A percentile compares a stretch with the other conserved stretches of the same genome.
Evolutionary conservation across 2,888 invertebrate species (phyloP).

Genomic region (Drosophila mayaguana): DNA sequence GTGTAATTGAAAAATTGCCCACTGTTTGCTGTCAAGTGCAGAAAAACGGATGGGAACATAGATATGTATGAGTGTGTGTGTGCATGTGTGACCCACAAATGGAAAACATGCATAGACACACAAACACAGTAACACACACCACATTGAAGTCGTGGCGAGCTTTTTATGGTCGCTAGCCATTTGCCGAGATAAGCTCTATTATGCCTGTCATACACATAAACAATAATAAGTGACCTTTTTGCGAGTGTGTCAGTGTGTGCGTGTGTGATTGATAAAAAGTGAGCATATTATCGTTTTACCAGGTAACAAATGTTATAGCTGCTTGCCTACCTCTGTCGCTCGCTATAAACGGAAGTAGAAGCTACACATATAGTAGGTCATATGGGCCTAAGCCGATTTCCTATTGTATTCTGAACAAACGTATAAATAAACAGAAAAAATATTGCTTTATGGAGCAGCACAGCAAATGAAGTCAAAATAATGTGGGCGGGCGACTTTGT

Average conservation of each 20-base stretch:
- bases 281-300: constrained; percentile 38
- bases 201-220: constrained; percentile 45
- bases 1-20: constrained; percentile 72
- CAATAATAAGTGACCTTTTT: constrained; percentile 50
- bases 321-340: background rate
- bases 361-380: constrained; percentile 15
- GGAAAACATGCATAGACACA: constrained; percentile 22
- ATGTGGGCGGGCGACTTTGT: constrained; percentile 5
- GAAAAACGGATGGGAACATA: constrained; percentile 40
- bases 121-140: constrained; percentile 13
- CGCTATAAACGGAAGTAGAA: constrained; percentile 27
- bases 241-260: constrained; percentile 8
- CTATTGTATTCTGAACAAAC: constrained; percentile 13
- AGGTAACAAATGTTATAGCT: constrained; percentile 39
- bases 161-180: constrained; percentile 37
- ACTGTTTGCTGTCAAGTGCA: constrained; percentile 71
- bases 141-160: constrained; percentile 18
- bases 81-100: constrained; percentile 42
- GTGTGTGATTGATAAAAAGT: constrained; percentile 50
- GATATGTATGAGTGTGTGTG: constrained; percentile 1
- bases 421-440: background rate
- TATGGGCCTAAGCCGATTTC: constrained; percentile 40
- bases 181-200: constrained; percentile 53
- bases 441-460: constrained; percentile 18
- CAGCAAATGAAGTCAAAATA: background rate